Percentiles rank a stretch among this genome's conserved stretches.
These are phyloP conservation scores for Aphidius colemani DNA, from an alignment of 2,888 invertebrate genomes.

Conservation along the genomic window DNA sequence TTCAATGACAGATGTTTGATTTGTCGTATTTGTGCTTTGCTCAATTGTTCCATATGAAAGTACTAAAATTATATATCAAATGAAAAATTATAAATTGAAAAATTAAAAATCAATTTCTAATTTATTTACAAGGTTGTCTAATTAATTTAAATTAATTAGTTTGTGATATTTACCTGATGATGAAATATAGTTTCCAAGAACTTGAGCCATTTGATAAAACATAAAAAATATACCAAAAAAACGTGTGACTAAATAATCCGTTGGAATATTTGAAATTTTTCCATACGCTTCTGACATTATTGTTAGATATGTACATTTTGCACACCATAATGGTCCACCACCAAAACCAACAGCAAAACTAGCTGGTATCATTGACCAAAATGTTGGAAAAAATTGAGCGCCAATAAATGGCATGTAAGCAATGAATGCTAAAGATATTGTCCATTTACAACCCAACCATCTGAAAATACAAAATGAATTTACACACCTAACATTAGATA, in stretches of 20 bases:
- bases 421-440: slow-evolving; percentile 81
- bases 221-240: slow-evolving; percentile 97
- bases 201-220: slow-evolving; percentile 95
- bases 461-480: slow-evolving; percentile 59
- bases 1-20: slow-evolving; percentile 62
- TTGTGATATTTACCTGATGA: slow-evolving; percentile 76
- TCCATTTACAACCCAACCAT: slow-evolving; percentile 90
- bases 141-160: too few relatives aligned
- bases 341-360: slow-evolving; percentile 84
- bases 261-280: slow-evolving; percentile 69
- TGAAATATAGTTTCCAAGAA: slow-evolving; percentile 91
- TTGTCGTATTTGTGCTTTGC: slow-evolving; percentile 46
- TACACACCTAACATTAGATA: not conserved
- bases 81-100: slow-evolving; percentile 4
- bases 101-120: not conserved
- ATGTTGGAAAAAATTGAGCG: slow-evolving; percentile 86
- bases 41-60: slow-evolving; percentile 51
- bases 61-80: slow-evolving; percentile 43
- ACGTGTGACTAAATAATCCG: slow-evolving; percentile 82
- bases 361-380: slow-evolving; percentile 82
- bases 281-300: slow-evolving; percentile 82
- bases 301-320: slow-evolving; percentile 92
- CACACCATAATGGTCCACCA: slow-evolving; percentile 93
- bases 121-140: not conserved
- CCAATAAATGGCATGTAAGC: slow-evolving; percentile 92